Evolutionary conservation across 1,140 invertebrate species (phyloP).

Genomic region (Danaus melanippus): DNA sequence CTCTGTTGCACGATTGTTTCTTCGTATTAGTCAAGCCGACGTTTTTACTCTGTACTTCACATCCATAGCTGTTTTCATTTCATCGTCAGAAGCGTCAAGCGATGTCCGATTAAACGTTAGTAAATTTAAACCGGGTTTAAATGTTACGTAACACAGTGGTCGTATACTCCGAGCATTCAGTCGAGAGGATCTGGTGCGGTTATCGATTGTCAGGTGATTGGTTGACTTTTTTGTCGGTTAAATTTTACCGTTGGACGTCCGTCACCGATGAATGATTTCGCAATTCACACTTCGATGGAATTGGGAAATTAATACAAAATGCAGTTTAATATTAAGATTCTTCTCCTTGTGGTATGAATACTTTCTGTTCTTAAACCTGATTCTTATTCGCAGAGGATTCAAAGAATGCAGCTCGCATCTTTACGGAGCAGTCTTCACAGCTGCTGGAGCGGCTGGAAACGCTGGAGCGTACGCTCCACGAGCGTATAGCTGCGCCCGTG

Average conservation of each 20-base stretch:
- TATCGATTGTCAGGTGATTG: constrained; percentile 28
- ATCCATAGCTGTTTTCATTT: constrained; percentile 23
- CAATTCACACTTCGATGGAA: too few species aligned
- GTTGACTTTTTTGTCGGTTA: constrained; percentile 18
- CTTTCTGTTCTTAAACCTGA: not conserved
- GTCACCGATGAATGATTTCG: too few species aligned
- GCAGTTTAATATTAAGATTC: too few species aligned
- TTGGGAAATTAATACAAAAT: too few species aligned
- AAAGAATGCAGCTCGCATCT: constrained; percentile 88
- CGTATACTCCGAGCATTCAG: constrained; percentile 29
- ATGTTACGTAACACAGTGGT: constrained; percentile 31
- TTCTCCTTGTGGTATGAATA: too few species aligned
- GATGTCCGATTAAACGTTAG: constrained; percentile 13
- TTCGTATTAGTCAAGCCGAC: constrained; percentile 24
- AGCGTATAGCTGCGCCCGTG: constrained; percentile 84
- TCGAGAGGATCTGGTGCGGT: constrained; percentile 31
- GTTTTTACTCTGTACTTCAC: constrained; percentile 27
- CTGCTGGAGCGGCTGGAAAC: constrained; percentile 88
- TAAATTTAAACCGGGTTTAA: constrained; percentile 20
- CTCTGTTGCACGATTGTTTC: constrained; percentile 22
- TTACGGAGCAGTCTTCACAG: constrained; percentile 87
- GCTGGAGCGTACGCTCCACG: constrained; percentile 86
- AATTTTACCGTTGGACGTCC: not conserved
- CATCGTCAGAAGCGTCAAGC: constrained; percentile 21
- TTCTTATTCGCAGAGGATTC: constrained; percentile 79